Conservation (phyloP, 2,888 invertebrate genomes). For the Hirtodrosophila cameraria region DNA sequence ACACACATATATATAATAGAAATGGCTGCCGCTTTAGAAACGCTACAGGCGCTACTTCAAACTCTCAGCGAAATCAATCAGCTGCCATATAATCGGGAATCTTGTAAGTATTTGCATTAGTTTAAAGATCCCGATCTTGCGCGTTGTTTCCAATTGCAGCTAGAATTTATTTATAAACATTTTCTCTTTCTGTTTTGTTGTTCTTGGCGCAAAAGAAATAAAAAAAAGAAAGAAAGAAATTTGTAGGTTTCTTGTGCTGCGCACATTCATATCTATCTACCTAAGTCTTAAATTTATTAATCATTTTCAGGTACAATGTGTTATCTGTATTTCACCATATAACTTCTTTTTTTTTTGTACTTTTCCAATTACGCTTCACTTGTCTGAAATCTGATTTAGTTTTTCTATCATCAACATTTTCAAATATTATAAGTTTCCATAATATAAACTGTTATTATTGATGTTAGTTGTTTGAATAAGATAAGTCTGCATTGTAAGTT, state of each 20-base stretch:
- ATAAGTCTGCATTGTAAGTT: no score
- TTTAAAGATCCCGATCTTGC: not conserved
- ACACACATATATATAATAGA: constrained; percentile 41
- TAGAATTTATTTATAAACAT: constrained; percentile 70
- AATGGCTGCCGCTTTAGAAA: constrained; percentile 81
- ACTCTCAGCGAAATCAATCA: constrained; percentile 75
- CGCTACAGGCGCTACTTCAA: constrained; percentile 72
- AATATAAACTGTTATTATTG: no score
- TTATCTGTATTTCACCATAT: constrained; percentile 6
- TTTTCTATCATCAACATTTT: constrained; percentile 9
- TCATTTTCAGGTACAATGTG: constrained; percentile 3
- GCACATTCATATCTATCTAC: constrained; percentile 1
- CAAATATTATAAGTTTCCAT: constrained; percentile 18
- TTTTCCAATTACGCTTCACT: not conserved
- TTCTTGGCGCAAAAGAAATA: constrained; percentile 17
- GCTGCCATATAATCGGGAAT: constrained; percentile 79
- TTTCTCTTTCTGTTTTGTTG: constrained; percentile 24
- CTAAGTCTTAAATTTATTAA: constrained; percentile 3
- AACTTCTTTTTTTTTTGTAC: not conserved
- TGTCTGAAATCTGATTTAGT: not conserved
- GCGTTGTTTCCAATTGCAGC: constrained; percentile 67
- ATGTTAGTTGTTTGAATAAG: no score
- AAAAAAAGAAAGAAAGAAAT: constrained; percentile 9
- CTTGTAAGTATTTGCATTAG: constrained; percentile 76
- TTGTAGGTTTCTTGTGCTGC: not conserved